These are phyloP conservation scores for Valencia hispanica DNA, from an alignment of 2,797 vertebrate genomes.

Conservation along the genomic window DNA sequence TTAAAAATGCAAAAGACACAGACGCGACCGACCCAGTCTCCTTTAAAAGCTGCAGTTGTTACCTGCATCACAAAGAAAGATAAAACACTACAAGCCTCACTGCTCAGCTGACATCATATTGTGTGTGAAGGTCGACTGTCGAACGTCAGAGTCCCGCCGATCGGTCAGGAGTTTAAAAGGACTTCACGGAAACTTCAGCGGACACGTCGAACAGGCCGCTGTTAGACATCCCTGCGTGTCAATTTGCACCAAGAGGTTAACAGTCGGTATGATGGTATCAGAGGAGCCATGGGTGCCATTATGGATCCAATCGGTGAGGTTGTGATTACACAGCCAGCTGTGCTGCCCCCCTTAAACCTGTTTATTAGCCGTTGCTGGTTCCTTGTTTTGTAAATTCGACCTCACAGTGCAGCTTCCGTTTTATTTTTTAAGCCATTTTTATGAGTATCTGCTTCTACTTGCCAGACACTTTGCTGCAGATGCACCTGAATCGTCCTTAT, in stretches of 20 bases:
- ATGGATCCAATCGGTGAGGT: background rate
- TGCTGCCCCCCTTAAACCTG: background rate
- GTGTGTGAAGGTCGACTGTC: too few relatives aligned
- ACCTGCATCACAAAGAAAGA: background rate
- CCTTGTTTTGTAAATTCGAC: background rate
- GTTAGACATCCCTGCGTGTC: background rate
- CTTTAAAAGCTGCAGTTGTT: background rate
- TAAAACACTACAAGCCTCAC: background rate
- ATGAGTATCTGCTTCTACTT: background rate
- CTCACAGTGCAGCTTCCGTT: background rate
- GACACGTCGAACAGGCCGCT: too few relatives aligned
- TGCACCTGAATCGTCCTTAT: too few relatives aligned
- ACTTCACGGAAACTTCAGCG: background rate
- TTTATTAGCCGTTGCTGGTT: background rate
- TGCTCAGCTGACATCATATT: background rate
- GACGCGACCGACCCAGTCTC: too few relatives aligned
- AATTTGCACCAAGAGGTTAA: slow-evolving; percentile 1
- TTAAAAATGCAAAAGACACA: background rate
- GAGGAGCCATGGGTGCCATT: background rate
- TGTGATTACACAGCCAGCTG: background rate
- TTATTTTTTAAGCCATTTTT: background rate
- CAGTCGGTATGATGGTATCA: background rate
- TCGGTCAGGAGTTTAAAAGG: too few relatives aligned
- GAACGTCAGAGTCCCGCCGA: too few relatives aligned
- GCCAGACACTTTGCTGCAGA: background rate